Base-by-base conservation (phyloP, 1,140 invertebrate genomes). In the Pseudachorutes palmiensis region DNA sequence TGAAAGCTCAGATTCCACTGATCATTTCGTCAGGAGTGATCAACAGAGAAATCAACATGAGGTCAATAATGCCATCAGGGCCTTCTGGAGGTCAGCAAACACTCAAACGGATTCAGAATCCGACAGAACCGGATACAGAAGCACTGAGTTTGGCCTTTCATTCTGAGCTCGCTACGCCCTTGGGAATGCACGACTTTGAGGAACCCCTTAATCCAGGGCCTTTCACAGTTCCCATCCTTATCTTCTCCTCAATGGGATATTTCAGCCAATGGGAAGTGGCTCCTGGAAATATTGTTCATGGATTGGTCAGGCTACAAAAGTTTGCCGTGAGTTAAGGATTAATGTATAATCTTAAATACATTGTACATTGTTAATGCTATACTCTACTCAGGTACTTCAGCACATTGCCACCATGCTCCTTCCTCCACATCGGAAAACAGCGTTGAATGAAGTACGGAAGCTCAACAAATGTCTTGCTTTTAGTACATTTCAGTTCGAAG, bases 171-270 rank as follows among this genome's bases (percentile, higher is more conserved):
- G 64, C 72, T 14, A 73, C 72, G 1, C 67, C 67, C 1, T 49
- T 71, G 22, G 72, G 72, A 3, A 71, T 70, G 72, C 67, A 71
- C 51, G 72, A 73, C 41, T 71, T 73, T 33, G 72, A 73, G 58
- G 72, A 73, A 41, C 72, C 72, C 1, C 31, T 67, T 2, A n/a
- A 64, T 5, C 64, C 72, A 16, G 72, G 69, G 0, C 72, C 72
- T 1, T 70, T 33, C 30, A 70, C 72, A 5, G 68, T 73, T 0
- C 64, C 72, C 3, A 68, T 73, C 30, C 64, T 73, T 3, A 71
- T 73, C 9, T 71, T 70, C 14, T 69, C 69, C 0, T 63, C 67
- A 2, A 32, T 61, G 55, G 48, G 51, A 14, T 73, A 73, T 30
- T 73, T 69, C 45, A 71, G 67, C 33, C 28, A 59, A 26, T 73